Percentiles rank a stretch among this genome's conserved stretches.
Evolutionary conservation across 2,888 invertebrate species (phyloP).

Genomic region (Lymantria monacha): DNA sequence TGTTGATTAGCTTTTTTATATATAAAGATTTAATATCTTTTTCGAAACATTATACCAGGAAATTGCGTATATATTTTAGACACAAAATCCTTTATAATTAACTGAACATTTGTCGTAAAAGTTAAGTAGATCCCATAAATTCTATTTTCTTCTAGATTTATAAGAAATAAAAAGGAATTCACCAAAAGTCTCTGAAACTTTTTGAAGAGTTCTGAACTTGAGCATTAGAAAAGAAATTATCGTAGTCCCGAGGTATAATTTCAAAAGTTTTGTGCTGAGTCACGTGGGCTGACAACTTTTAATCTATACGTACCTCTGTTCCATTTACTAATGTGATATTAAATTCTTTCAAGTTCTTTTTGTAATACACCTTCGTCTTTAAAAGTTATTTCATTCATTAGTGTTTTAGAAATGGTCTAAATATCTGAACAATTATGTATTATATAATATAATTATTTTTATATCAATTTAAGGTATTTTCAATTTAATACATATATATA

Average conservation of each 20-base stretch:
- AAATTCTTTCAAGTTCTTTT: slow-evolving; percentile 4
- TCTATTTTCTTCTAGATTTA: slow-evolving; percentile 56
- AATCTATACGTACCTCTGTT: slow-evolving; percentile 29
- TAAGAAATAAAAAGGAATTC: slow-evolving; percentile 55
- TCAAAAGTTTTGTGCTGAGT: slow-evolving; percentile 52
- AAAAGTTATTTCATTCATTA: too few relatives aligned
- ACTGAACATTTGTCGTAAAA: slow-evolving; percentile 39
- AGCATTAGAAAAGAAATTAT: slow-evolving; percentile 70
- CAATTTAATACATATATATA: too few relatives aligned
- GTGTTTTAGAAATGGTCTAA: too few relatives aligned
- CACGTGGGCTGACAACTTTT: slow-evolving; percentile 40
- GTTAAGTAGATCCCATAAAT: slow-evolving; percentile 50
- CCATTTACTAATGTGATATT: slow-evolving; percentile 19
- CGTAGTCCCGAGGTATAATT: slow-evolving; percentile 60
- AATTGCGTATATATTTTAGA: too few relatives aligned
- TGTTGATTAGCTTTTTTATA: too few relatives aligned
- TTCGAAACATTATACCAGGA: too few relatives aligned
- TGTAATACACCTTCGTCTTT: too few relatives aligned
- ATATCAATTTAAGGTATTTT: too few relatives aligned
- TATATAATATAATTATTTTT: too few relatives aligned
- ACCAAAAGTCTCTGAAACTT: slow-evolving; percentile 49
- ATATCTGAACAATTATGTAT: too few relatives aligned
- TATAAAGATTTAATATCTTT: too few relatives aligned
- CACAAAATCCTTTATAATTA: slow-evolving; percentile 19
- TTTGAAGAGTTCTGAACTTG: slow-evolving; percentile 58